Evolutionary conservation across 2,113 vertebrate species (phyloP).

Genomic region (Nannospalax galili): DNA sequence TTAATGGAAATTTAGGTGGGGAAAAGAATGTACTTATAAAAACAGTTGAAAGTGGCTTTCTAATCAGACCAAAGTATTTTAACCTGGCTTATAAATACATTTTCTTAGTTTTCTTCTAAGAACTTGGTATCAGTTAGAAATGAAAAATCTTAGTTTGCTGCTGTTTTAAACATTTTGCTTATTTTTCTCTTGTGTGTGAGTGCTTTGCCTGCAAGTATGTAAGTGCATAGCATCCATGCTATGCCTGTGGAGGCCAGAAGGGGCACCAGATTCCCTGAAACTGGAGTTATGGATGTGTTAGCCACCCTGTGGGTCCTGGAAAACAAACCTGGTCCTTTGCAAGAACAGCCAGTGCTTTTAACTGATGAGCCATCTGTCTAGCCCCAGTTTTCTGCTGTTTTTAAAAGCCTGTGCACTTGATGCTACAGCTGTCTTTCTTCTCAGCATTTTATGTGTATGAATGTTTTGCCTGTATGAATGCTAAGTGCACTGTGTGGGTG

Average conservation of each 20-base stretch:
- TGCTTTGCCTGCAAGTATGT: no score
- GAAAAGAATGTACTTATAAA: not conserved
- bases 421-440: not conserved
- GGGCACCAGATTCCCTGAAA: not conserved
- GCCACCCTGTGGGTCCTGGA: no score
- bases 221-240: no score
- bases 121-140: not conserved
- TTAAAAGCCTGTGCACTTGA: not conserved
- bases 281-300: not conserved
- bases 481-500: no score
- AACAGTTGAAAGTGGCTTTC: not conserved
- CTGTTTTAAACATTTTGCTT: not conserved
- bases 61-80: not conserved
- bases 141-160: not conserved
- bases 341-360: no score
- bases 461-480: no score
- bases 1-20: slow-evolving; percentile 12
- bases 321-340: no score
- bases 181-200: no score
- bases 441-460: no score
- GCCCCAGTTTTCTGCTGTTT: no score
- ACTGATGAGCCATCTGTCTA: no score
- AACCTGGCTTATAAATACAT: not conserved
- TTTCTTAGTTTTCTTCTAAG: not conserved
- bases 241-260: no score